Percentiles rank a stretch among this genome's conserved stretches.
Evolutionary conservation across 92 coral and sea anemone species (phyloP).

Genomic region (Porites cylindrica): DNA sequence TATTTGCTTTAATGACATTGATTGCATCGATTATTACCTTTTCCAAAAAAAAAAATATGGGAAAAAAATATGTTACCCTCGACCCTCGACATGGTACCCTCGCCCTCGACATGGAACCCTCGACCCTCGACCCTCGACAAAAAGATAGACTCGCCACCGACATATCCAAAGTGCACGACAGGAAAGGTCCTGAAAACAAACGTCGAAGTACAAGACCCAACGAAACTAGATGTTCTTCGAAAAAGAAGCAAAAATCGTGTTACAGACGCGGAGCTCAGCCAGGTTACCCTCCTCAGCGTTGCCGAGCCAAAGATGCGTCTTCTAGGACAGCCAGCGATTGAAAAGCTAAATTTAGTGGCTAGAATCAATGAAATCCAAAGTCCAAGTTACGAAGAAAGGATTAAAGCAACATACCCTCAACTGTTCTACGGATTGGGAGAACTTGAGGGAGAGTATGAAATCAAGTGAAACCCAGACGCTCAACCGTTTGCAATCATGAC

Average conservation of each 20-base stretch:
- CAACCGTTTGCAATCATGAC: background rate
- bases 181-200: too few species aligned
- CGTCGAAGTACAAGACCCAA: background rate
- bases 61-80: too few species aligned
- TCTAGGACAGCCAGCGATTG: conserved; percentile 27
- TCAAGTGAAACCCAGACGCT: conserved; percentile 50
- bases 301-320: conserved; percentile 5
- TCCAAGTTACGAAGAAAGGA: conserved; percentile 30
- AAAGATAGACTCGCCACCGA: background rate
- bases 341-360: conserved; percentile 46
- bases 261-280: background rate
- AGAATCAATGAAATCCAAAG: conserved; percentile 56
- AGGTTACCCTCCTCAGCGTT: too few species aligned
- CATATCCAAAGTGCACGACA: too few species aligned
- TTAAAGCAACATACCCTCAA: conserved; percentile 41
- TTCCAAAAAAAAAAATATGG: too few species aligned
- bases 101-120: too few species aligned
- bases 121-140: too few species aligned
- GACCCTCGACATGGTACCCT: too few species aligned
- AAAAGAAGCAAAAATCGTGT: background rate
- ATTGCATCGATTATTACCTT: too few species aligned
- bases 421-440: conserved; percentile 55
- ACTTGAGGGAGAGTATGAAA: conserved; percentile 52
- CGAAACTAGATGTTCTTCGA: background rate
- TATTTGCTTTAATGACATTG: too few species aligned